Evolutionary conservation across 2,888 invertebrate genomes (phyloP).

Genomic region (Ptilodon capucinus): DNA sequence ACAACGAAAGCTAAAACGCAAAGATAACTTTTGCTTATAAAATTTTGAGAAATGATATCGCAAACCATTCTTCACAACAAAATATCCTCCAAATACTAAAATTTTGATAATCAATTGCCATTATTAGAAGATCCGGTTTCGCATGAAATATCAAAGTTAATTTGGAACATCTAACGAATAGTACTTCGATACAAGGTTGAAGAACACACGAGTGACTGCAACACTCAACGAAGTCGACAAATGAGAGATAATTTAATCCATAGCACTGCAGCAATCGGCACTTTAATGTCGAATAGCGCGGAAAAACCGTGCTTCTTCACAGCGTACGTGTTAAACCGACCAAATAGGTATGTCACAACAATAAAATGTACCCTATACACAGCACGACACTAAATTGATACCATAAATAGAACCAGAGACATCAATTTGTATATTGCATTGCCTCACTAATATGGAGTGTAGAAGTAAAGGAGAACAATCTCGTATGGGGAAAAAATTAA

Average conservation of each 20-base stretch:
- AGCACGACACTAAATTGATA: slow-evolving; percentile 17
- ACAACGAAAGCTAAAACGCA: too few species aligned
- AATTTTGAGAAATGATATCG: not conserved
- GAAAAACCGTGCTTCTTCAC: slow-evolving; percentile 6
- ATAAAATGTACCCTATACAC: slow-evolving; percentile 14
- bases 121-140: too few species aligned
- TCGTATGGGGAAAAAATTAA: too few species aligned
- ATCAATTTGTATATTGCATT: slow-evolving; percentile 17
- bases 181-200: not conserved
- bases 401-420: slow-evolving; percentile 19
- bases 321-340: slow-evolving; percentile 9
- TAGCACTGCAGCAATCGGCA: not conserved
- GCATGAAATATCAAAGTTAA: too few species aligned
- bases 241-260: not conserved
- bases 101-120: not conserved
- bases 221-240: not conserved
- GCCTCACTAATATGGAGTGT: slow-evolving; percentile 1
- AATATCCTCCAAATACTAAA: not conserved
- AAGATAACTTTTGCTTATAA: not conserved
- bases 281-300: not conserved
- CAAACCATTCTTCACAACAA: not conserved
- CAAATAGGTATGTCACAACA: slow-evolving; percentile 19
- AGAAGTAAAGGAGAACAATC: too few species aligned
- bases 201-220: not conserved
- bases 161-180: not conserved